Percentiles rank a stretch among this genome's conserved stretches.
Conservation (phyloP, 2,888 invertebrate genomes). For the Glyphotaelius pellucidus region DNA sequence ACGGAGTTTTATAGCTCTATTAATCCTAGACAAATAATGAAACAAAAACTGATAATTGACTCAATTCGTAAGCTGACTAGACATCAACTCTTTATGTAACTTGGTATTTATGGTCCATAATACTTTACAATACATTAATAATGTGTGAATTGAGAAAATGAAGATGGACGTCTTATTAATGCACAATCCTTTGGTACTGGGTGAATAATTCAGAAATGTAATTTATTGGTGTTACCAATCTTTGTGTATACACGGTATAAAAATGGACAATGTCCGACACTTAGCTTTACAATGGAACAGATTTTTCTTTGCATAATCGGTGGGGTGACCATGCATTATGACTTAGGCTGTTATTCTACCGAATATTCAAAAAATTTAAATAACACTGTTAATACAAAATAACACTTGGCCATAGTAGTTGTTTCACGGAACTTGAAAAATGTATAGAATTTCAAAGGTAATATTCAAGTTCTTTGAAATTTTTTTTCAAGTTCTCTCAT, state of each 20-base stretch:
- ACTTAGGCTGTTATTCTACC: neutral
- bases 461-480: too few species aligned
- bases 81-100: slow-evolving; percentile 1
- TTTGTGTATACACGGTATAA: slow-evolving; percentile 63
- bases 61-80: slow-evolving; percentile 37
- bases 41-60: slow-evolving; percentile 30
- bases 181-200: neutral
- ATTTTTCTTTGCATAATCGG: slow-evolving; percentile 49
- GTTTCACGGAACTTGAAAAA: too few species aligned
- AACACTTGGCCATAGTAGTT: too few species aligned
- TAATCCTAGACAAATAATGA: slow-evolving; percentile 45
- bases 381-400: too few species aligned
- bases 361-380: too few species aligned
- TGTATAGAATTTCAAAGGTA: too few species aligned
- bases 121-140: slow-evolving; percentile 13
- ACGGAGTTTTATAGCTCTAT: slow-evolving; percentile 24
- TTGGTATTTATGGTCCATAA: neutral
- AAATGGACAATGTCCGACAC: slow-evolving; percentile 46
- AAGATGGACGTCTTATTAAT: slow-evolving; percentile 51
- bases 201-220: slow-evolving; percentile 58
- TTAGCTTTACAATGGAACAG: slow-evolving; percentile 54
- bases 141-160: slow-evolving; percentile 39
- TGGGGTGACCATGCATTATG: slow-evolving; percentile 45
- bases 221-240: slow-evolving; percentile 53
- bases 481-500: too few species aligned